Percentiles rank a stretch among this genome's conserved stretches.
phyloP scores from a whole-genome alignment of 37 sponge, comb jelly and placozoan species.

The Amphimedon queenslandica region DNA sequence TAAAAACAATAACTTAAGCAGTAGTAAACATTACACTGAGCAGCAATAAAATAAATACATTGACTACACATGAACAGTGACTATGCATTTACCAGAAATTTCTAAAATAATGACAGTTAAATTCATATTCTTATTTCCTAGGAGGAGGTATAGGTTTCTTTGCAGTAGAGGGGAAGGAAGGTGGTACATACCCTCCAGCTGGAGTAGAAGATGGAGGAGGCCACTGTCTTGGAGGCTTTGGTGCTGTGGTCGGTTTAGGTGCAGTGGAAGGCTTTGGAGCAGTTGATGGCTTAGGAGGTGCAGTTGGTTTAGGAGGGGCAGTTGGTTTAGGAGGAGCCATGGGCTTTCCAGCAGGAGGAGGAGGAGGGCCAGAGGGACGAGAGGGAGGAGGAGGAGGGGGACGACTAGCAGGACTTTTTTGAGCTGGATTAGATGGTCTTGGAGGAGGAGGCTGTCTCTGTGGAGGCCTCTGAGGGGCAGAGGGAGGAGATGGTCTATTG shows the following conservation, averaged over 20 bases:
- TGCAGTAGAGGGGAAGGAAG: neutral
- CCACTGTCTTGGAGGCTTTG: neutral
- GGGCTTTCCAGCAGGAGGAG: neutral
- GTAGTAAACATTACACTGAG: no score
- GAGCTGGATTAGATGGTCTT: neutral
- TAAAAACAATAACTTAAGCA: no score
- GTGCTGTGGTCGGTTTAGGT: no score
- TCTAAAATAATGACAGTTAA: no score
- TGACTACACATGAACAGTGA: neutral
- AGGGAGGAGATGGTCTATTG: neutral
- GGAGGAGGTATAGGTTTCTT: neutral
- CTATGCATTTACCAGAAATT: no score
- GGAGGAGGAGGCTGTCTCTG: neutral
- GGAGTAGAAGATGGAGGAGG: neutral
- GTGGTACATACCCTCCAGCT: neutral
- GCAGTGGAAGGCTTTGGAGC: neutral
- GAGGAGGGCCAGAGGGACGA: neutral
- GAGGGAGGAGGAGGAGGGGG: neutral
- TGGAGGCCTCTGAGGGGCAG: neutral
- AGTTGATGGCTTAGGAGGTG: neutral
- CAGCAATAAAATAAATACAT: neutral
- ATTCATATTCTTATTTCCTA: neutral
- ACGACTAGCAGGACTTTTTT: neutral
- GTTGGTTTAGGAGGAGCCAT: neutral
- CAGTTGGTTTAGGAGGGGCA: neutral